Conservation (phyloP, 2,888 invertebrate species). For the Hololepta plana region DNA sequence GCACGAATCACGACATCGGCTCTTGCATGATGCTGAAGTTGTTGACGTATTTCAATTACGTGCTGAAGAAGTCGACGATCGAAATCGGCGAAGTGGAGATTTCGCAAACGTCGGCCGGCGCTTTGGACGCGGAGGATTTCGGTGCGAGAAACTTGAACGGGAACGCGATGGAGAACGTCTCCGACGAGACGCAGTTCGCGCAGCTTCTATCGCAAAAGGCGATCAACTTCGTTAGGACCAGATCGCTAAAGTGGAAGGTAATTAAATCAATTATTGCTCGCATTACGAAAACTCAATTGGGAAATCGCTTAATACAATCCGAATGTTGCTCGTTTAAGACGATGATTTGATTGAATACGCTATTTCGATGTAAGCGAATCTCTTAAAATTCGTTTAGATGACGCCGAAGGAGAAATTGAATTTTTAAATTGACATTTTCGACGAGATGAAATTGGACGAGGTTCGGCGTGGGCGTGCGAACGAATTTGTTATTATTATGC, state of each 20-base stretch:
- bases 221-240: conserved; percentile 55
- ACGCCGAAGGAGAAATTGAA: too few relatives aligned
- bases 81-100: conserved; percentile 62
- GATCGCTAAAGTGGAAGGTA: conserved; percentile 59
- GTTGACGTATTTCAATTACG: conserved; percentile 58
- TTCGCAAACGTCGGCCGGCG: conserved; percentile 35
- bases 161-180: conserved; percentile 22
- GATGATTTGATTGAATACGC: too few relatives aligned
- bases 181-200: conserved; percentile 34
- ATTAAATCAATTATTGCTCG: too few relatives aligned
- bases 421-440: too few relatives aligned
- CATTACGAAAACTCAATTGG: too few relatives aligned
- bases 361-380: too few relatives aligned
- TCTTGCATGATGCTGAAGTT: conserved; percentile 70
- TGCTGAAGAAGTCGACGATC: conserved; percentile 61
- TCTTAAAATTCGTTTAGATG: too few relatives aligned
- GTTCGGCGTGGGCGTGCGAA: too few relatives aligned
- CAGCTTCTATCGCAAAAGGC: conserved; percentile 56
- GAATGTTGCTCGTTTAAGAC: too few relatives aligned
- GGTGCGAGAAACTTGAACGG: conserved; percentile 17
- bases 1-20: conserved; percentile 57
- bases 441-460: too few relatives aligned
- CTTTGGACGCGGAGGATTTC: conserved; percentile 31
- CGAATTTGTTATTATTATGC: too few relatives aligned
- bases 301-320: too few relatives aligned